Evolutionary conservation across 2,888 invertebrate species (phyloP), one percentile per base, ranked within the genome.

Genomic region (Aricia artaxerxes): DNA sequence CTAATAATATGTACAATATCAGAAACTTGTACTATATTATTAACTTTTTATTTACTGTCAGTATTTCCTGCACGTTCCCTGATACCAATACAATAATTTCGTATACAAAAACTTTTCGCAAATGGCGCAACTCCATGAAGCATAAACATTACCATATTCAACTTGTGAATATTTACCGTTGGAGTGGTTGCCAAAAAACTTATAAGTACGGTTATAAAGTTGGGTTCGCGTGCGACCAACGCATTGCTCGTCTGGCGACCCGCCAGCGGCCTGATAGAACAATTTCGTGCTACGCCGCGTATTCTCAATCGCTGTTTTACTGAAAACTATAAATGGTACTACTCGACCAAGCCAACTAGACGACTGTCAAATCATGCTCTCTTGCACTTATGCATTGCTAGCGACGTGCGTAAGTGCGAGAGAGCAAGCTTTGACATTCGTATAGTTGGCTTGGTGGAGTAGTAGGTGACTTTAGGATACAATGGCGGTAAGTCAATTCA

Each of bases 101-200:
- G 31, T 31, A 64, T 11, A 64, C 24, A 31, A 24, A 64, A 64
- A 64, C 64, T 31, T 64, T 64, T 11, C 24, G 11, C 9, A 1
- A 64, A 64, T 11, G 64, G 64, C 31, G 31, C 38, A 38, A 69
- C 35, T 35, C 64, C 64, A 69, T 69, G 38, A 69, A 69, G 16
- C 16, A 69, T 69, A 69, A 69, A 69, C 16, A 69, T 69, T 69
- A 35, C 35, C 35, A 69, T 69, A 38, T 69, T 69, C 69, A 69
- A 69, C 69, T 69, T 38, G 24, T 31, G 31, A 64, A 64, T 64
- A 69, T 69, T 69, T 38, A 5, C 69, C 69, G 69, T 69, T 69
- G 5, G 35, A 69, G 35, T 69, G 24, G 69, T 69, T 69, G 69
- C 69, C 69, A 69, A 69, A 69, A 69, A 69, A 69, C 69, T 69